These are phyloP conservation scores for Mionectes olivaceus DNA, from an alignment of 2,797 vertebrate genomes.

Conservation along the genomic window DNA sequence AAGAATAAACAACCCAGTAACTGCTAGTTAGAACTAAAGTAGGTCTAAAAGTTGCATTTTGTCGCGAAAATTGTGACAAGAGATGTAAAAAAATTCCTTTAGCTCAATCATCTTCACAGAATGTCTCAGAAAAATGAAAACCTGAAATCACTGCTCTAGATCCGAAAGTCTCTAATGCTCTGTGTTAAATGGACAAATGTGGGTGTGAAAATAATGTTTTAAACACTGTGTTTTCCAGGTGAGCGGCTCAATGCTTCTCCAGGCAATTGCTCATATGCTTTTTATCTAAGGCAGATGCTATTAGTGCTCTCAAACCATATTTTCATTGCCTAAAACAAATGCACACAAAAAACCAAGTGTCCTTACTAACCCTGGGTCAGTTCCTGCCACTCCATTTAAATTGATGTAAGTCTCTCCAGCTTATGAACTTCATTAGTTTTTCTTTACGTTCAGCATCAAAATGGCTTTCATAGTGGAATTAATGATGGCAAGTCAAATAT, in stretches of 20 bases:
- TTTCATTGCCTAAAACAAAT: conserved; percentile 20
- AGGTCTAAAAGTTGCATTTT: conserved; percentile 43
- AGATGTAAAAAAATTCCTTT: conserved; percentile 5
- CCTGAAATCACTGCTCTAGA: background rate
- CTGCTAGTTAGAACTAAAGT: conserved; percentile 35
- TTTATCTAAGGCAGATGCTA: background rate
- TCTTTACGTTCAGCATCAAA: background rate
- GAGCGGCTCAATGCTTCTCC: background rate
- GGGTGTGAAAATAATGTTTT: conserved; percentile 23
- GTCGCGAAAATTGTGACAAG: conserved; percentile 44
- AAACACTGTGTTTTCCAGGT: conserved; percentile 26
- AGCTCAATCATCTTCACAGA: conserved; percentile 14
- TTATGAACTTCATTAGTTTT: background rate
- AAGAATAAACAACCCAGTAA: conserved; percentile 37
- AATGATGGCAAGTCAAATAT: background rate
- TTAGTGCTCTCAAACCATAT: background rate
- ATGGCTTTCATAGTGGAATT: background rate
- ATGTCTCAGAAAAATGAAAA: conserved; percentile 3
- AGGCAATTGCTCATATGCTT: background rate
- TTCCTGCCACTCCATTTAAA: background rate
- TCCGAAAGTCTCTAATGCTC: background rate
- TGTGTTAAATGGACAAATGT: background rate
- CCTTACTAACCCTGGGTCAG: background rate
- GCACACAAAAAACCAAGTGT: background rate
- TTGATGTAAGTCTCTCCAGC: background rate